Percentiles rank a stretch among this genome's conserved stretches.
Conservation (phyloP, 1,140 invertebrate species). For the Pseudomyrmex dendroicus region DNA sequence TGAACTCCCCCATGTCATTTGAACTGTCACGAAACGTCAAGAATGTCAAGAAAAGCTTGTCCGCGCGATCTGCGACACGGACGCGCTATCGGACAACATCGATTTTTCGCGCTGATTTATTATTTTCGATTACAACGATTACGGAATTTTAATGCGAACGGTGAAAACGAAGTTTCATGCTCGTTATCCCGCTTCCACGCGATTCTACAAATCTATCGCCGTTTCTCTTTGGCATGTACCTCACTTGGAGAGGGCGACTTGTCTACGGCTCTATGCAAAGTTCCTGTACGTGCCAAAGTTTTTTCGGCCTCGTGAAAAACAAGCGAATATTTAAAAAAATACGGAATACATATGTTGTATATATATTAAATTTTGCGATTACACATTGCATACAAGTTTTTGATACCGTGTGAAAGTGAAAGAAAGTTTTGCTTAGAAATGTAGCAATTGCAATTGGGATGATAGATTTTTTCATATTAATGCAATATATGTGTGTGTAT, state of each 20-base stretch:
- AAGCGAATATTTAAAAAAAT: too few species aligned
- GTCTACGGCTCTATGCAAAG: not conserved
- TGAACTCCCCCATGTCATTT: too few species aligned
- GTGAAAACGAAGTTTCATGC: constrained; percentile 25
- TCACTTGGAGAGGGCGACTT: not conserved
- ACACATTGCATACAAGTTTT: too few species aligned
- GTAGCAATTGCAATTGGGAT: too few species aligned
- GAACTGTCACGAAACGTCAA: not conserved
- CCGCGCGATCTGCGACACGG: not conserved
- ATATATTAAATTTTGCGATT: too few species aligned
- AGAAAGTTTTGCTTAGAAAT: too few species aligned
- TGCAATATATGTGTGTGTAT: too few species aligned
- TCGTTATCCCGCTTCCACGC: constrained; percentile 42
- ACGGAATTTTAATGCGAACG: not conserved
- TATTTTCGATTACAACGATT: too few species aligned
- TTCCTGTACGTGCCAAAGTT: not conserved
- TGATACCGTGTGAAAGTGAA: not conserved
- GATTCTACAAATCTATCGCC: not conserved
- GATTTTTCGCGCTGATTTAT: not conserved
- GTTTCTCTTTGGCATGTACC: constrained; percentile 12
- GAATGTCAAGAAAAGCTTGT: not conserved
- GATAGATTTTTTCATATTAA: too few species aligned
- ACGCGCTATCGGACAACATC: not conserved
- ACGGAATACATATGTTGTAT: too few species aligned
- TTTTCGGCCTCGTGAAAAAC: too few species aligned